These are phyloP conservation scores for Dynastes hyllus DNA, from an alignment of 2,888 invertebrate species.

Conservation along the genomic window DNA sequence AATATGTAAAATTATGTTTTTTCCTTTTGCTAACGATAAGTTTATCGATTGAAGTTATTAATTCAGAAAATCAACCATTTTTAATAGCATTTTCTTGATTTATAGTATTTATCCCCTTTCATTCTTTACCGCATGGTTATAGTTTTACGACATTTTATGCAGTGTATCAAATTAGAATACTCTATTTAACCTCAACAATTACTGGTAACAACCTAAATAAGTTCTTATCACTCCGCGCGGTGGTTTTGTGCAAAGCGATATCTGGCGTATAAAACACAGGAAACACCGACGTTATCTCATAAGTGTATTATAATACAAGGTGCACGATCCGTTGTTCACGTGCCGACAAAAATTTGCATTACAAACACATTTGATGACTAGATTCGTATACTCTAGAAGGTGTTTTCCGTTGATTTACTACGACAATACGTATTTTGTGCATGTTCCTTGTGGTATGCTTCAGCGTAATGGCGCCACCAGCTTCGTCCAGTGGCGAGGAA, in stretches of 20 bases:
- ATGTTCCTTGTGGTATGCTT: constrained; percentile 15
- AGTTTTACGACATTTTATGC: no score
- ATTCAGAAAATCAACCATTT: no score
- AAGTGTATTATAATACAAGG: constrained; percentile 12
- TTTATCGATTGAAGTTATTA: no score
- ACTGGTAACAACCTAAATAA: constrained; percentile 19
- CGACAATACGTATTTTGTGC: constrained; percentile 1
- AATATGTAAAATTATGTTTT: no score
- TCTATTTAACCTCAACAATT: not conserved
- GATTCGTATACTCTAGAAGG: not conserved
- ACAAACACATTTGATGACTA: constrained; percentile 20
- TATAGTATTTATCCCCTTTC: no score
- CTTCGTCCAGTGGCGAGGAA: constrained; percentile 3
- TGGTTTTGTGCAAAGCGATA: constrained; percentile 9
- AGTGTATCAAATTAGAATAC: not conserved
- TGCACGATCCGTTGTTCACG: constrained; percentile 1
- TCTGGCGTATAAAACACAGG: constrained; percentile 14
- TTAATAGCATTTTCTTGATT: no score
- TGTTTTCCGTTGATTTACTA: constrained; percentile 6
- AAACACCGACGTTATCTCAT: constrained; percentile 28
- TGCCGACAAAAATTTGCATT: constrained; percentile 32
- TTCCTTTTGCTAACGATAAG: no score
- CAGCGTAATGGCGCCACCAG: constrained; percentile 19
- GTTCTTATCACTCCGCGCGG: constrained; percentile 19
- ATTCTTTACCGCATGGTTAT: no score